Base-by-base conservation (phyloP, 2,888 invertebrate species). In the Philereme vetulata region DNA sequence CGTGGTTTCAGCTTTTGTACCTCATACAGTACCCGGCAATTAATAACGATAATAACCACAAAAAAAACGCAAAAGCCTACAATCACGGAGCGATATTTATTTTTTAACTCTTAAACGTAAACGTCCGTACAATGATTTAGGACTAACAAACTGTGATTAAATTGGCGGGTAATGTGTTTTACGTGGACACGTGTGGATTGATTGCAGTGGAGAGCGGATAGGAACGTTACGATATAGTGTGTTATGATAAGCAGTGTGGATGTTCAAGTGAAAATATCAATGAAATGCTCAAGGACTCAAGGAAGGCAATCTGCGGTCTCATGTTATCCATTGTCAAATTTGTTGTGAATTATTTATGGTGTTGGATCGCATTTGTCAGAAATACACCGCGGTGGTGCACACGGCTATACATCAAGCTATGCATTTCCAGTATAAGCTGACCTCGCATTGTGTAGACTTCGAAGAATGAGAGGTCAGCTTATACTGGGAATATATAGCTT, bases 281-380 rank as follows among this genome's bases (percentile, higher is more conserved):
- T 53, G 50, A 51, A 57, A 54, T 57, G 57, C 62, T 57, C 62
- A 62, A 57, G 46, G 43, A 53, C 56, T 61, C 48, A 42, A 44
- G 10, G 42, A 50, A 56, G 61, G 56, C 53, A 36, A 58, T 49
- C 38, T 50, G 53, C 49, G 45, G 52, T 56, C 52, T 56, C 61
- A 43, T 35, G 45, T 48, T 47, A 38, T 38, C 7, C 38, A 40
- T 56, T 9, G 4, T 51, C 34, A 33, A 9, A 56, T 52, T 49
- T 47, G 32, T 51, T 36, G 46, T 57, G 34, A 44, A 21, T n/a
- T 47, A n/a, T 34, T 38, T 21, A 44, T 55, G 3, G 36, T 5
- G 4, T 46, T 34, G 2, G 4, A n/a, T 0, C 9, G n/a, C 9
- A n/a, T 3, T 9, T 42, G n/a, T 9, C 42, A 21, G 7, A 4